phyloP scores from a whole-genome alignment of 1,140 invertebrate genomes.

The Apis florea region DNA sequence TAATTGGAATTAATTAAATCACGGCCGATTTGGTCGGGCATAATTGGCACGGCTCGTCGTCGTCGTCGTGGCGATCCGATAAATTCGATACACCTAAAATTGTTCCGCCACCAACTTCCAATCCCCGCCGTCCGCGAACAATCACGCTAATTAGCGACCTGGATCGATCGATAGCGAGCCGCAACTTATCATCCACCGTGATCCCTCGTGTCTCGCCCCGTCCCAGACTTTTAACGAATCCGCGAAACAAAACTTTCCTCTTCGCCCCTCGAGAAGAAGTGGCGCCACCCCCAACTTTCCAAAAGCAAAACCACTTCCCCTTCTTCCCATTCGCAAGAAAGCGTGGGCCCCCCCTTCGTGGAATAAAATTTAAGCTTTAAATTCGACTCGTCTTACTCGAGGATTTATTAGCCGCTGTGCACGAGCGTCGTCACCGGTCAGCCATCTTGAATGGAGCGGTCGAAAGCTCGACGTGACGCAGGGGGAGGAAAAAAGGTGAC shows the following conservation, averaged over 20 bases:
- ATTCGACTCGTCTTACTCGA: too few species aligned
- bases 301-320: too few species aligned
- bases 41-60: conserved; percentile 9
- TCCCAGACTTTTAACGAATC: conserved; percentile 65
- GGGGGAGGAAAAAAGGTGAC: background rate
- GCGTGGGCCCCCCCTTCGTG: too few species aligned
- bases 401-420: too few species aligned
- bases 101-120: conserved; percentile 1
- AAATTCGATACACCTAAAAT: conserved; percentile 30
- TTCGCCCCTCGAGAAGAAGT: background rate
- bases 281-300: too few species aligned
- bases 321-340: too few species aligned
- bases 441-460: too few species aligned
- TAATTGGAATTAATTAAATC: conserved; percentile 32
- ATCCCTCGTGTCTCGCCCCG: background rate
- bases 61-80: conserved; percentile 2
- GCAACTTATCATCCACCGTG: conserved; percentile 20
- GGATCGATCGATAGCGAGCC: conserved; percentile 38
- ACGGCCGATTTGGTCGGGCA: conserved; percentile 8
- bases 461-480: too few species aligned
- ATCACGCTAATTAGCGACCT: conserved; percentile 66
- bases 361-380: too few species aligned
- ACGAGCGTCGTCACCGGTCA: too few species aligned
- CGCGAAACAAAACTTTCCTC: conserved; percentile 57
- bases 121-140: conserved; percentile 43